Base-by-base conservation (phyloP, 2,797 vertebrate species). In the Hozukius guyotensis region DNA sequence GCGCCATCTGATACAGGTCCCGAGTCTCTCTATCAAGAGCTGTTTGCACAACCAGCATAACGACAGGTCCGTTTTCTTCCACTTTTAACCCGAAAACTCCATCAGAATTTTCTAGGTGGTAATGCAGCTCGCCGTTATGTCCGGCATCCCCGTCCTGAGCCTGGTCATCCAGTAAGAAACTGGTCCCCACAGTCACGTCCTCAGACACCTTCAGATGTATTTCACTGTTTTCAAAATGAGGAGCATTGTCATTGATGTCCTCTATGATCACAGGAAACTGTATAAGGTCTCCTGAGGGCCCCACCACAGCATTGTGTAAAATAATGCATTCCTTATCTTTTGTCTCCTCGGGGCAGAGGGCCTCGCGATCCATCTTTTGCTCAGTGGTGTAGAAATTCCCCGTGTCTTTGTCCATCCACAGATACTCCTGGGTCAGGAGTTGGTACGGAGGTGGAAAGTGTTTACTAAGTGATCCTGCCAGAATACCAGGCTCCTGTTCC, bases 201-300 rank as follows among this genome's bases (percentile, higher is more conserved):
- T 96, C 95, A 56, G 94, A 81, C 69, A 97, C 78, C 34, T 53
- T 90, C 42, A 96, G 86, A 59, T 63, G 83, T 80, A 96, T 95
- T 78, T 93, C 87, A 34, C 46, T 84, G 59, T 89, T 95, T 85
- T 93, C 88, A 89, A 96, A 97, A 88, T 77, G 77, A 27, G 96
- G 96, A 8, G 81, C 75, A 57, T 96, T 96, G 91, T 97, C 96
- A 85, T 97, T 97, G 77, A 96, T 90, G 88, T 97, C 96, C 64
- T 95, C 90, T 72, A 97, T 83, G 60, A 91, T 90, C 75, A 97
- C 82, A 74, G 68, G 87, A 57, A 96, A 94, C 86, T 93, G 92
- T 66, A 96, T 85, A 22, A 96, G 87, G 74, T 96, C 93, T 29
- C 75, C 80, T 16, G 93, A 80, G 72, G 93, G 89, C 59, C 92